These are phyloP conservation scores for Cygnus buccinator DNA, from an alignment of 2,113 vertebrate genomes.

Conservation along the genomic window DNA sequence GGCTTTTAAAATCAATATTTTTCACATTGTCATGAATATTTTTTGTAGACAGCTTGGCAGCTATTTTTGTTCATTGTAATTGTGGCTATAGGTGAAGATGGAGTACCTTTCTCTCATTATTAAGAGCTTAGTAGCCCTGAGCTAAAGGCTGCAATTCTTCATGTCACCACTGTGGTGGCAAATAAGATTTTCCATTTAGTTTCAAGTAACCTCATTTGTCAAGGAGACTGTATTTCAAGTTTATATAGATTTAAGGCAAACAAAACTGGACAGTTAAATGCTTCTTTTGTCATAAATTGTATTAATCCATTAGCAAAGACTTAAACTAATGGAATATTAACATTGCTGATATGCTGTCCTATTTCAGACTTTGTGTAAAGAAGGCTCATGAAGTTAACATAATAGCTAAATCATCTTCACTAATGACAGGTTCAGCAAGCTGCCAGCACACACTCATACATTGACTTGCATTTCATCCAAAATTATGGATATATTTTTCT, in stretches of 20 bases:
- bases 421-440: slow-evolving; percentile 9
- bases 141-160: slow-evolving; percentile 82
- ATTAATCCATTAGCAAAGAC: slow-evolving; percentile 52
- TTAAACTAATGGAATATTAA: slow-evolving; percentile 60
- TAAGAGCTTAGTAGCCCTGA: slow-evolving; percentile 78
- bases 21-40: slow-evolving; percentile 77
- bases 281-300: slow-evolving; percentile 56
- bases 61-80: slow-evolving; percentile 73
- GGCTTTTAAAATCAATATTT: slow-evolving; percentile 81
- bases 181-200: slow-evolving; percentile 81
- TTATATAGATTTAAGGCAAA: slow-evolving; percentile 76
- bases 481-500: neutral
- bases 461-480: neutral
- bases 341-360: neutral
- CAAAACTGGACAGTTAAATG: slow-evolving; percentile 56
- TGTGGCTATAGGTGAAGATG: slow-evolving; percentile 73
- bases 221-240: slow-evolving; percentile 72
- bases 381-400: slow-evolving; percentile 41
- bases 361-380: slow-evolving; percentile 49
- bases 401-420: slow-evolving; percentile 29
- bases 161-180: slow-evolving; percentile 77
- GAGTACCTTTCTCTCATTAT: slow-evolving; percentile 80
- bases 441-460: neutral
- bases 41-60: slow-evolving; percentile 67
- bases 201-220: slow-evolving; percentile 79